phyloP scores from a whole-genome alignment of 2,113 vertebrate species.

The Phyllopteryx taeniolatus region DNA sequence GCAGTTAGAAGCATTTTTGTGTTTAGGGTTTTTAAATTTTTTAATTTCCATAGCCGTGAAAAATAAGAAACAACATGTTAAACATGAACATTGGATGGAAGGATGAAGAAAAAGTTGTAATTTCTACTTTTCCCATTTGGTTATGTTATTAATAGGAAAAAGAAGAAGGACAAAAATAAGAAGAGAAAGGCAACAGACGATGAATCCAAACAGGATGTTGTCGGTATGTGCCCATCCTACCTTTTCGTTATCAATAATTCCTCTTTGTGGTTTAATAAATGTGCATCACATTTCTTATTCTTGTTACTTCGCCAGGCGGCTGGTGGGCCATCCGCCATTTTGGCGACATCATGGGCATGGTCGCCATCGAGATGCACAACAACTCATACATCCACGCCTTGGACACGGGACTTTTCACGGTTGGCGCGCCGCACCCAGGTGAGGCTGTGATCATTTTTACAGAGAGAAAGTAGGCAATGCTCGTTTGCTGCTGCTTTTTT shows the following conservation, averaged over 20 bases:
- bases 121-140: background rate
- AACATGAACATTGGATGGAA: background rate
- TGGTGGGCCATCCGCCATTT: constrained; percentile 88
- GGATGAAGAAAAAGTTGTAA: background rate
- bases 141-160: constrained; percentile 74
- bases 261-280: background rate
- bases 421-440: constrained; percentile 91
- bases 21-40: no score
- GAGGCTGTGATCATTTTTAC: constrained; percentile 19
- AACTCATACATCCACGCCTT: constrained; percentile 89
- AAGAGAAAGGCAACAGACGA: constrained; percentile 81
- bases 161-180: constrained; percentile 84
- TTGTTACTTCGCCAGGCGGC: constrained; percentile 70
- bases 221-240: constrained; percentile 71
- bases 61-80: background rate
- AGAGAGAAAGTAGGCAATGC: no score
- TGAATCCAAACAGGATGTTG: constrained; percentile 78
- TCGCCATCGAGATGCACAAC: constrained; percentile 94
- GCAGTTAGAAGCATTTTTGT: no score
- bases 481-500: no score
- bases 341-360: constrained; percentile 86
- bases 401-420: constrained; percentile 93
- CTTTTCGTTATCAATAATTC: background rate
- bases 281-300: background rate
- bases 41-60: no score